phyloP scores from a whole-genome alignment of 2,888 invertebrate genomes.

The Fabriciana adippe region DNA sequence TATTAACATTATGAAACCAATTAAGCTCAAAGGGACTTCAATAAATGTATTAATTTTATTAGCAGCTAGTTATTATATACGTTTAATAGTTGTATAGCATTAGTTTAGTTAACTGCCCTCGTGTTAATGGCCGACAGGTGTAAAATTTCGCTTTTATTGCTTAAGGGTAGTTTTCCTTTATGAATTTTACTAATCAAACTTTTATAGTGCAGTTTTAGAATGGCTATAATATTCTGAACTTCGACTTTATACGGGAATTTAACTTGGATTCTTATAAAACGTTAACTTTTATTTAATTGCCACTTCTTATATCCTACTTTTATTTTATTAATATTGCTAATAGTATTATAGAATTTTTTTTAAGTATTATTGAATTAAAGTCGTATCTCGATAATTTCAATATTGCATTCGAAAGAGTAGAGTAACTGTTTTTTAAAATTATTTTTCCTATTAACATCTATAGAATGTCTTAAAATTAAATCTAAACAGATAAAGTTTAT shows the following conservation, averaged over 20 bases:
- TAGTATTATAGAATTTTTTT: slow-evolving; percentile 4
- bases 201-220: slow-evolving; percentile 32
- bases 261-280: slow-evolving; percentile 15
- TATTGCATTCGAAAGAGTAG: neutral
- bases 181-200: slow-evolving; percentile 35
- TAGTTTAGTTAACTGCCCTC: slow-evolving; percentile 35
- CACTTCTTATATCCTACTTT: no score
- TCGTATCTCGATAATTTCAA: neutral
- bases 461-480: slow-evolving; percentile 12
- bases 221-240: slow-evolving; percentile 30
- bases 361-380: neutral
- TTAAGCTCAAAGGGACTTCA: slow-evolving; percentile 24
- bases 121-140: slow-evolving; percentile 36
- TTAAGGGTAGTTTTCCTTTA: slow-evolving; percentile 28
- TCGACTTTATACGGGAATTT: slow-evolving; percentile 10
- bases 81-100: slow-evolving; percentile 27
- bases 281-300: slow-evolving; percentile 5
- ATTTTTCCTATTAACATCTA: neutral
- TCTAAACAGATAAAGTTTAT: slow-evolving; percentile 11
- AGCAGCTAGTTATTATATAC: slow-evolving; percentile 28
- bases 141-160: slow-evolving; percentile 38
- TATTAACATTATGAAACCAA: slow-evolving; percentile 25
- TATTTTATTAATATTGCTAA: no score
- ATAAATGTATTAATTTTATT: slow-evolving; percentile 37
- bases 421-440: neutral